Evolutionary conservation across 2,888 invertebrate species (phyloP).

Genomic region (Agonopterix arenella): DNA sequence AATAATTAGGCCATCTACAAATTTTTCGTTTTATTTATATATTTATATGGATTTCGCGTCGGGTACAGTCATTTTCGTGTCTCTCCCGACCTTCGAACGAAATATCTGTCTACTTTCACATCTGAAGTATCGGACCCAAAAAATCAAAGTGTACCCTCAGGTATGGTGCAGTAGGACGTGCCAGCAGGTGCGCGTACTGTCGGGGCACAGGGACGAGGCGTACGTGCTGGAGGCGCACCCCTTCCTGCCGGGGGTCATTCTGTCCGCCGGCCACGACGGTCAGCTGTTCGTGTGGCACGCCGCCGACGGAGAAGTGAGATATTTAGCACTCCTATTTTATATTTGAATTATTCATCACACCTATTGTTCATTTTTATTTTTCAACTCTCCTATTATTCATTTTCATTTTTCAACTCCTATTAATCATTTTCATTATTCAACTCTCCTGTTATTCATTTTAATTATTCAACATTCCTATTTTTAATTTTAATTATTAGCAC

Average conservation of each 20-base stretch:
- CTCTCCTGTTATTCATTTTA: neutral
- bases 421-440: neutral
- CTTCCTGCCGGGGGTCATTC: conserved; percentile 84
- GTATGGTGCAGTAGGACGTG: conserved; percentile 88
- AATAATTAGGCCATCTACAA: too few relatives aligned
- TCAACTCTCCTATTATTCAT: too few relatives aligned
- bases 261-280: conserved; percentile 98
- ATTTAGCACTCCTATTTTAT: too few relatives aligned
- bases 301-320: conserved; percentile 17
- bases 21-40: too few relatives aligned
- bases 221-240: conserved; percentile 97
- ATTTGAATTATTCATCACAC: too few relatives aligned
- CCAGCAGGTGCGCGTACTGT: conserved; percentile 79
- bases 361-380: too few relatives aligned
- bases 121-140: too few relatives aligned
- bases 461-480: neutral
- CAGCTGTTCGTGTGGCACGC: conserved; percentile 92
- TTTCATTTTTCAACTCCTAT: neutral
- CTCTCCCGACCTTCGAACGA: too few relatives aligned
- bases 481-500: too few relatives aligned
- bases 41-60: too few relatives aligned
- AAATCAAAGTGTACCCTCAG: conserved; percentile 26
- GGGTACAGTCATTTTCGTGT: too few relatives aligned
- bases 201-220: conserved; percentile 93
- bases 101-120: too few relatives aligned